Percentiles rank a stretch among this genome's conserved stretches.
Evolutionary conservation across 2,888 invertebrate genomes (phyloP).

Genomic region (Erebia ligea): DNA sequence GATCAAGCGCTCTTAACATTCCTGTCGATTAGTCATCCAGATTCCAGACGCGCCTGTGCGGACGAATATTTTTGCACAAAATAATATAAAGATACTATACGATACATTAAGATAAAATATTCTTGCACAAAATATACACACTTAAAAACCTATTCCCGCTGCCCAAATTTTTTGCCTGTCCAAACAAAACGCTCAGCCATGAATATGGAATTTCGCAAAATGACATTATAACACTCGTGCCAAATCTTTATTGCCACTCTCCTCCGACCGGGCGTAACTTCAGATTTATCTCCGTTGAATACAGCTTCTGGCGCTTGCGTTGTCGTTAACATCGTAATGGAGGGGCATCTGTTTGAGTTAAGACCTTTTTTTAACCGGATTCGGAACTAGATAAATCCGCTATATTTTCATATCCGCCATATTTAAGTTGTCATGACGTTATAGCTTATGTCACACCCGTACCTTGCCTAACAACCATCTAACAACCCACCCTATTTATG

Average conservation of each 20-base stretch:
- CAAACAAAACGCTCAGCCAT: conserved; percentile 26
- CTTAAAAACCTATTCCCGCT: background rate
- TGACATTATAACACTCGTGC: conserved; percentile 38
- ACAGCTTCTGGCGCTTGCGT: conserved; percentile 34
- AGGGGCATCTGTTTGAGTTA: conserved; percentile 28
- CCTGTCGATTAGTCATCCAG: too few relatives aligned
- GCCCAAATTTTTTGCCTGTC: conserved; percentile 2
- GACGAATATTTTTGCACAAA: too few relatives aligned
- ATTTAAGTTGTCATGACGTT: too few relatives aligned
- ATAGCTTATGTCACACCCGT: too few relatives aligned
- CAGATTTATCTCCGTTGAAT: conserved; percentile 28
- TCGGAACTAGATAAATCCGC: background rate
- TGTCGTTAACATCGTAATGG: conserved; percentile 31
- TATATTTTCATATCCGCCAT: too few relatives aligned
- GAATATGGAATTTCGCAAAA: conserved; percentile 39
- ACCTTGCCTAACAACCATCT: too few relatives aligned
- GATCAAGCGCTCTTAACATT: too few relatives aligned
- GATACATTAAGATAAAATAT: background rate
- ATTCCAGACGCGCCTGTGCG: too few relatives aligned
- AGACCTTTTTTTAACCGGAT: background rate
- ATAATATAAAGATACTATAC: too few relatives aligned
- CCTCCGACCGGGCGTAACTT: conserved; percentile 33
- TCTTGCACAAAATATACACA: background rate
- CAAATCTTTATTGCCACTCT: conserved; percentile 42
- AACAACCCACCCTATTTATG: too few relatives aligned